Base-by-base conservation (phyloP, 2,113 vertebrate species). In the Psilopsiagon aymara region DNA sequence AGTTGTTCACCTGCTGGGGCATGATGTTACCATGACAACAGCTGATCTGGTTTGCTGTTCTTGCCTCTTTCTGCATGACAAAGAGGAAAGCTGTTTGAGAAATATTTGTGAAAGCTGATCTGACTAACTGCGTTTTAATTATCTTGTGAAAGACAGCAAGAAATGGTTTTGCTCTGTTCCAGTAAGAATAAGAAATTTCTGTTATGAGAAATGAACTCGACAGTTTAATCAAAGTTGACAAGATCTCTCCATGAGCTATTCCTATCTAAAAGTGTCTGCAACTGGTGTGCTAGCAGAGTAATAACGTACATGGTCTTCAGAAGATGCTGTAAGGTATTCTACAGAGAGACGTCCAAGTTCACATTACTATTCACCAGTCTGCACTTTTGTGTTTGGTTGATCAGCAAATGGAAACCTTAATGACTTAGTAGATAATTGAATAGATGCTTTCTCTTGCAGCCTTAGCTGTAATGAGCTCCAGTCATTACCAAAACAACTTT, bases 1-100 rank as follows among this genome's bases (percentile, higher is more conserved):
- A 39, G 23, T 60, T 77, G 63, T 85, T 87, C 95, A 97, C 97
- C 97, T 98, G 97, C 89, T 24, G 74, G n/a, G 83, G 77, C 92
- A 44, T 10, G 91, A 2, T 0, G 95, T 97, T 95, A 0, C 92
- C 93, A 90, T 97, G 97, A 23, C 96, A 93, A 95, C 97, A 5
- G 31, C 12, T 37, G 87, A n/a, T 75, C 35, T 12, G 75, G 63
- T 84, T 29, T 57, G 78, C 95, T 33, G 11, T 51, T 23, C 90
- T 60, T 29, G 41, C 66, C 69, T 86, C 75, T 75, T 7, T 18
- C 76, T 75, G 86, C 77, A 11, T 24, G 29, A 46, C 77, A 46
- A 17, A 35, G 39, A 64, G 66, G 39, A 81, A 52, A 89, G 94
- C 70, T 92, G 51, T 51, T 13, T 5, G 67, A 79, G 81, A 25